Evolutionary conservation across 2,888 invertebrate genomes (phyloP), one percentile per base, ranked within the genome.

Genomic region (Lutraria lutraria): DNA sequence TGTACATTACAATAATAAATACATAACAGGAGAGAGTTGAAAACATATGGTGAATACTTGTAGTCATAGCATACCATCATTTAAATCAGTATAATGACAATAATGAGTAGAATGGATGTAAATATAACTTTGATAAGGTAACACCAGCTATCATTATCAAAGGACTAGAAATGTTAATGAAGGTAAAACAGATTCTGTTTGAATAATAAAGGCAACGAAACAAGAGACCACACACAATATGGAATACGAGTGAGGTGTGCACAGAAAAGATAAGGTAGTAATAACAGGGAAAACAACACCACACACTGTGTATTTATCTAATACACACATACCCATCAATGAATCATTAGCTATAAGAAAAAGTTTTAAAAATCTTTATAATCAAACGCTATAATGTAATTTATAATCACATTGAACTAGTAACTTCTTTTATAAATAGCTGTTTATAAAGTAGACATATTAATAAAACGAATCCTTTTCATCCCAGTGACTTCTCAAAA

Each of bases 261-360:
- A 81, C 53, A 79, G 25, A 34, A 43, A 79, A 79, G 12, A 29
- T 29, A 72, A 81, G 54, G 81, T n/a, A 4, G 53, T 34, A 34
- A 16, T 25, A 81, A 53, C 10, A 81, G 54, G 60, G 25, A 60
- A 34, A 53, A 83, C 87, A 79, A 80, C 83, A 83, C 80, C 80
- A 87, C 82, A 87, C 81, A 87, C 83, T 72, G 72, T 60, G 53
- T 76, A 83, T 53, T 54, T 54, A 25, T 76, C n/a, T 63, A 83
- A 29, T 53, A 76, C 43, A 83, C 54, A 83, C 87, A 83, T 88
- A 88, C 87, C 87, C 76, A 80, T 79, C 53, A 88, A 84, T 88
- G 87, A 83, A 60, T 60, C 83, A 53, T 25, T 81, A 4, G 87
- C 87, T 88, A 88, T 15, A 83, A 87, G 34, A 76, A 31, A 82